These are phyloP conservation scores for Physocephala rufipes DNA, from an alignment of 2,888 invertebrate genomes.

Conservation along the genomic window DNA sequence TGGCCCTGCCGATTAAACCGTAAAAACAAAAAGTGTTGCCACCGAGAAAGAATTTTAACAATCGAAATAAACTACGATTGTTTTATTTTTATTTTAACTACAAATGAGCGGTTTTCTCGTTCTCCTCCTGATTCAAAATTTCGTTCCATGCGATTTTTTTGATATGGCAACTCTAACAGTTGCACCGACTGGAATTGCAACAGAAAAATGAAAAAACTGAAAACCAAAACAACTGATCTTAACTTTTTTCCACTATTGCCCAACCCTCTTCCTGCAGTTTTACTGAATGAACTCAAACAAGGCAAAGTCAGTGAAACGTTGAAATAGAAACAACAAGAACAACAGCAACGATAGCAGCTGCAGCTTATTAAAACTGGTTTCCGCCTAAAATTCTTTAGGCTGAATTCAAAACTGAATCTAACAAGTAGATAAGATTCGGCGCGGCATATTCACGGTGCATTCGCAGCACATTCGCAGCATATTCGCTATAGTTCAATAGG, in stretches of 20 bases:
- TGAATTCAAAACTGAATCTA: slow-evolving; percentile 26
- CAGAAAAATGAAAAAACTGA: too few species aligned
- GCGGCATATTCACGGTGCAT: not conserved
- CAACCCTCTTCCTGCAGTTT: not conserved
- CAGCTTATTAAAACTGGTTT: slow-evolving; percentile 15
- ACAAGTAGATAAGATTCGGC: slow-evolving; percentile 21
- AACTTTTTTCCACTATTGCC: too few species aligned
- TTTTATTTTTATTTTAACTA: too few species aligned
- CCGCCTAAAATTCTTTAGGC: slow-evolving; percentile 18
- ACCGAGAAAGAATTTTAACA: not conserved
- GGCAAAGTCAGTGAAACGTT: not conserved
- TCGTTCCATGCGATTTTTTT: too few species aligned
- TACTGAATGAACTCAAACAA: slow-evolving; percentile 16
- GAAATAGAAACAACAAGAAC: not conserved
- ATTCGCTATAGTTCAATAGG: slow-evolving; percentile 60
- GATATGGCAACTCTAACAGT: too few species aligned
- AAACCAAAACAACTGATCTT: too few species aligned
- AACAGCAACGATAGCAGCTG: not conserved
- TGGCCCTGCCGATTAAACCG: too few species aligned
- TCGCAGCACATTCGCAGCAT: not conserved
- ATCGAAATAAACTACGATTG: too few species aligned
- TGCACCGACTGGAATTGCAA: too few species aligned
- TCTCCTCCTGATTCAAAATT: too few species aligned
- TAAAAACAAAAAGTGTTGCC: too few species aligned
- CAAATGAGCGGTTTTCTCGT: too few species aligned